Percentiles rank a stretch among this genome's conserved stretches.
phyloP scores from a whole-genome alignment of 1,140 invertebrate genomes.

The Cardiocondyla obscurior region DNA sequence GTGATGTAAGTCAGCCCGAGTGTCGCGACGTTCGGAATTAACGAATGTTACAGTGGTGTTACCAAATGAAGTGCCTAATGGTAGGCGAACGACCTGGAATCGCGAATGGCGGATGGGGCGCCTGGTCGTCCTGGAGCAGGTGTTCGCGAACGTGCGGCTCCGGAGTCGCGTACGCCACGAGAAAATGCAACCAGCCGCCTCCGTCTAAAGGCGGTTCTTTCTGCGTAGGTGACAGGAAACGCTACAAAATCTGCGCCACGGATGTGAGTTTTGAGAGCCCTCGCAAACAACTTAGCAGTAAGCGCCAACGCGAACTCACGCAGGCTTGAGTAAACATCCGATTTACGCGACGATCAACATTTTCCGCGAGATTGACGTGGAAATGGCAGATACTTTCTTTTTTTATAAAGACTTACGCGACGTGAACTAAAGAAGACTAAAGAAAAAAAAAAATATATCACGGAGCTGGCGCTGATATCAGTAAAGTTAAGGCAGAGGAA shows the following conservation, averaged over 20 bases:
- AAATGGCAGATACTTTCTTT: neutral
- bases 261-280: conserved; percentile 76
- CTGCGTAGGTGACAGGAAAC: conserved; percentile 78
- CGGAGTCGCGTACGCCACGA: conserved; percentile 81
- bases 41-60: conserved; percentile 85
- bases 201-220: conserved; percentile 85
- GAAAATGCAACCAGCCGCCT: conserved; percentile 80
- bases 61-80: conserved; percentile 84
- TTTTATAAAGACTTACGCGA: neutral
- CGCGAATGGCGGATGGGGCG: conserved; percentile 85
- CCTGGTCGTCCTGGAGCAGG: conserved; percentile 84
- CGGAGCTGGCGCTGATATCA: neutral
- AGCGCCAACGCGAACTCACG: neutral
- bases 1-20: neutral
- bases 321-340: neutral
- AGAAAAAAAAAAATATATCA: neutral
- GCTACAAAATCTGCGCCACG: conserved; percentile 85
- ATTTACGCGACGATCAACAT: neutral
- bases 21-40: neutral
- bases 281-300: neutral
- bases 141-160: conserved; percentile 86
- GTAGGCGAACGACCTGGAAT: conserved; percentile 84
- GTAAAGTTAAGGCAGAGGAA: neutral
- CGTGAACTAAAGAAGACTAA: too few species aligned
- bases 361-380: neutral